These are phyloP conservation scores for Pyrochroa serraticornis DNA, from an alignment of 2,888 invertebrate genomes.

Conservation along the genomic window DNA sequence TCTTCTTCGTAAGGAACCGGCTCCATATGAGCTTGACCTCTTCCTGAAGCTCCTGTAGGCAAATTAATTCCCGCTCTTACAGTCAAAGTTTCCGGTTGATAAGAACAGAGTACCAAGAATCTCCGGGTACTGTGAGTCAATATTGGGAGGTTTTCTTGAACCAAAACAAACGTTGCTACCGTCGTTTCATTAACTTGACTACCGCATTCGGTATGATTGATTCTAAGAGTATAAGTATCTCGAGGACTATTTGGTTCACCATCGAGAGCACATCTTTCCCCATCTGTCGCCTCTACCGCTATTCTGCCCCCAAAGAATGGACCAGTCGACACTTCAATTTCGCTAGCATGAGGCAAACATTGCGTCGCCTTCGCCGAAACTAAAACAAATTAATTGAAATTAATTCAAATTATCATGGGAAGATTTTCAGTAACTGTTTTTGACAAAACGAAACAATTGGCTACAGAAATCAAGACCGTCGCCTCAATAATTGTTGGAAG, in stretches of 20 bases:
- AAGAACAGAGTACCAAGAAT: constrained; percentile 80
- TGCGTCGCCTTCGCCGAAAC: constrained; percentile 83
- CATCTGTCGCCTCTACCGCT: constrained; percentile 74
- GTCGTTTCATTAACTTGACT: constrained; percentile 73
- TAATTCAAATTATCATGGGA: no score
- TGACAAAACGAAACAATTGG: no score
- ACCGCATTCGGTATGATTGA: constrained; percentile 74
- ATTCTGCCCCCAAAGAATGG: constrained; percentile 82
- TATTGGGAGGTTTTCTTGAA: constrained; percentile 82
- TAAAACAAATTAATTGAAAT: constrained; percentile 49
- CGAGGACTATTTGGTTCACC: constrained; percentile 75
- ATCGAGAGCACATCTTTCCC: constrained; percentile 74
- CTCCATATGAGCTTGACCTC: constrained; percentile 58
- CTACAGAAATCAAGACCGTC: no score
- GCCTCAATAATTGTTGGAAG: no score
- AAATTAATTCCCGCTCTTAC: constrained; percentile 79
- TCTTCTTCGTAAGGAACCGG: constrained; percentile 44
- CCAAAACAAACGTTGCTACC: constrained; percentile 81
- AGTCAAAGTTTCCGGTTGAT: constrained; percentile 81
- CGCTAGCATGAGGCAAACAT: constrained; percentile 79
- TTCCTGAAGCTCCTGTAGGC: constrained; percentile 61
- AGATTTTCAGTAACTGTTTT: no score
- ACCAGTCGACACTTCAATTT: constrained; percentile 83
- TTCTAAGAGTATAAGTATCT: constrained; percentile 76
- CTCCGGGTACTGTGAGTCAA: constrained; percentile 73